Evolutionary conservation across 1,140 invertebrate genomes (phyloP).

Genomic region (Cotesia chilonis): DNA sequence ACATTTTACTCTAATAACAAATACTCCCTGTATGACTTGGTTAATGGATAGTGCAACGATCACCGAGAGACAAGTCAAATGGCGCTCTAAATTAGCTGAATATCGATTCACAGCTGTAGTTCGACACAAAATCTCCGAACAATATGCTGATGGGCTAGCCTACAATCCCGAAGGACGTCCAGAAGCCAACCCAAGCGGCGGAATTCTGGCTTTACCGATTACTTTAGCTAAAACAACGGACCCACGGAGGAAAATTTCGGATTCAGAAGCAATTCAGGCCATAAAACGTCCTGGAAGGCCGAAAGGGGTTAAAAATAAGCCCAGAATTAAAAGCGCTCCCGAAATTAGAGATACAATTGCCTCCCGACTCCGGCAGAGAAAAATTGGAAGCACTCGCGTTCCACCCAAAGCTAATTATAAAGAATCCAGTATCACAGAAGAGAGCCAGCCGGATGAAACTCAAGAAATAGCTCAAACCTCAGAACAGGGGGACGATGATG

Average conservation of each 20-base stretch:
- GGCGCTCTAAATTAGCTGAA: no score
- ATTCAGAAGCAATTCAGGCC: background rate
- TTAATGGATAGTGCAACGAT: no score
- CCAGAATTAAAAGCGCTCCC: background rate
- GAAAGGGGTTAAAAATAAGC: background rate
- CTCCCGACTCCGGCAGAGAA: background rate
- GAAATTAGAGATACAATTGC: background rate
- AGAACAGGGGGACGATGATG: no score
- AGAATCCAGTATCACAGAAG: no score
- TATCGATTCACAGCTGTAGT: background rate
- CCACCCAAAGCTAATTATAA: no score
- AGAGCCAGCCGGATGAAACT: no score
- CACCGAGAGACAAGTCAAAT: no score
- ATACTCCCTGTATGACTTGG: no score
- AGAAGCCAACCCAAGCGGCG: background rate
- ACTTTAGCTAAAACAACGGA: no score
- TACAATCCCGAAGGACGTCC: background rate
- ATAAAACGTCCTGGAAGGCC: background rate
- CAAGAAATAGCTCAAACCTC: no score
- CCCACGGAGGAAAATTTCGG: background rate
- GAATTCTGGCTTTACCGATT: no score
- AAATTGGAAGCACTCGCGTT: background rate
- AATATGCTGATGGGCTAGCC: conserved; percentile 10
- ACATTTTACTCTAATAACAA: no score
- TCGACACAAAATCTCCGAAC: background rate